phyloP scores from a whole-genome alignment of 2,113 vertebrate genomes.

The Brevimyrus niger region DNA sequence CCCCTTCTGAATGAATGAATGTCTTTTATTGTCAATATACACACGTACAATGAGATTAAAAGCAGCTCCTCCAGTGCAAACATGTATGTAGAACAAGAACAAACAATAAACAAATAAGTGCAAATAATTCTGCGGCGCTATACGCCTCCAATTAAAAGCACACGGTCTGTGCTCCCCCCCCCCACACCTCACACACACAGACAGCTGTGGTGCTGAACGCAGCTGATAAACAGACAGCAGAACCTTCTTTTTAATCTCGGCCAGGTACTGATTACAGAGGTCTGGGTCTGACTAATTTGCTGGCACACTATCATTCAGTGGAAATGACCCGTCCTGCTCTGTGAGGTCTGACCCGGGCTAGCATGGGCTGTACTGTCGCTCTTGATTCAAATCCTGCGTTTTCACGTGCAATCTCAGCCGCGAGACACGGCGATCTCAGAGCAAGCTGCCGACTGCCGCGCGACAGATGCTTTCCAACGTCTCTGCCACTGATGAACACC shows the following conservation, averaged over 20 bases:
- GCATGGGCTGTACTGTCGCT: not conserved
- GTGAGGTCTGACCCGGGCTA: not conserved
- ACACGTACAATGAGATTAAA: no score
- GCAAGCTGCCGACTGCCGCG: not conserved
- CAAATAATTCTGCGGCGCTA: not conserved
- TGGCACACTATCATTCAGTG: slow-evolving; percentile 61
- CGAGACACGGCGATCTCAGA: not conserved
- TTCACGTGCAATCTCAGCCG: not conserved
- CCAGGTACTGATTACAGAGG: slow-evolving; percentile 71
- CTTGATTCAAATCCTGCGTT: not conserved
- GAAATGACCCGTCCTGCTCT: slow-evolving; percentile 43
- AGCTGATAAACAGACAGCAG: slow-evolving; percentile 63
- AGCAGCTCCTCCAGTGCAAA: no score
- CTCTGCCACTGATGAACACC: not conserved
- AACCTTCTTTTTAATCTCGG: slow-evolving; percentile 62
- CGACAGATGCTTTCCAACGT: not conserved
- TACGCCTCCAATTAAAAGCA: slow-evolving; percentile 24
- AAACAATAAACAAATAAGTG: no score
- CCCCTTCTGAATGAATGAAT: no score
- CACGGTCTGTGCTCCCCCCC: not conserved
- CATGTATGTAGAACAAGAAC: no score
- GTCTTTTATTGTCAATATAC: no score
- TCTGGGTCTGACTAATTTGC: slow-evolving; percentile 54
- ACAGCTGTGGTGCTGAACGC: slow-evolving; percentile 53
- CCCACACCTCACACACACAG: slow-evolving; percentile 7